Evolutionary conservation across 2,797 vertebrate species (phyloP).

Genomic region (Eurystomus glaucurus): DNA sequence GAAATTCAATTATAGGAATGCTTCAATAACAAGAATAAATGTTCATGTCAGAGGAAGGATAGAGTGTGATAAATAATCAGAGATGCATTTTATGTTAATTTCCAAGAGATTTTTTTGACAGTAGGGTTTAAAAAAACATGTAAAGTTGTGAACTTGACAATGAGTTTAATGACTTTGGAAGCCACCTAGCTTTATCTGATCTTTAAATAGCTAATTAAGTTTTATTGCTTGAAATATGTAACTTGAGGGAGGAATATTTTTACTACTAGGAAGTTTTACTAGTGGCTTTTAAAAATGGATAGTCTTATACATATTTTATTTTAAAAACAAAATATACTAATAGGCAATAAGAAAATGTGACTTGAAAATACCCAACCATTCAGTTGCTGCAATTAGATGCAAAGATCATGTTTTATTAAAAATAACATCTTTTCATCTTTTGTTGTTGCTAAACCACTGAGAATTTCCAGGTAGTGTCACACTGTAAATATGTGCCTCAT

Average conservation of each 20-base stretch:
- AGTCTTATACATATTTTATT: not conserved
- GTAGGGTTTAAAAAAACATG: constrained; percentile 2
- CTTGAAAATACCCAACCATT: not conserved
- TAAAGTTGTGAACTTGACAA: not conserved
- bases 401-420: not conserved
- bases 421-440: constrained; percentile 1
- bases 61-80: not conserved
- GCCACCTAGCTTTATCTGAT: not conserved
- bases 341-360: not conserved
- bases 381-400: not conserved
- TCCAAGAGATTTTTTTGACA: not conserved
- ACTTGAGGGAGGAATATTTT: not conserved
- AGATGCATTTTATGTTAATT: not conserved
- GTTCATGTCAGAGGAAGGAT: not conserved
- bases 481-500: not conserved
- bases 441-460: constrained; percentile 36
- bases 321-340: not conserved
- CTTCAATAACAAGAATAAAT: constrained; percentile 13
- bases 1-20: not conserved
- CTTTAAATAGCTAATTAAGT: not conserved
- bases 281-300: not conserved
- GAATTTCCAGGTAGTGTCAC: constrained; percentile 35
- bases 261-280: not conserved
- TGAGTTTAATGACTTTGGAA: constrained; percentile 6
- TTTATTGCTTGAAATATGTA: not conserved